Evolutionary conservation across 2,113 vertebrate genomes (phyloP).

Genomic region (Aix galericulata): DNA sequence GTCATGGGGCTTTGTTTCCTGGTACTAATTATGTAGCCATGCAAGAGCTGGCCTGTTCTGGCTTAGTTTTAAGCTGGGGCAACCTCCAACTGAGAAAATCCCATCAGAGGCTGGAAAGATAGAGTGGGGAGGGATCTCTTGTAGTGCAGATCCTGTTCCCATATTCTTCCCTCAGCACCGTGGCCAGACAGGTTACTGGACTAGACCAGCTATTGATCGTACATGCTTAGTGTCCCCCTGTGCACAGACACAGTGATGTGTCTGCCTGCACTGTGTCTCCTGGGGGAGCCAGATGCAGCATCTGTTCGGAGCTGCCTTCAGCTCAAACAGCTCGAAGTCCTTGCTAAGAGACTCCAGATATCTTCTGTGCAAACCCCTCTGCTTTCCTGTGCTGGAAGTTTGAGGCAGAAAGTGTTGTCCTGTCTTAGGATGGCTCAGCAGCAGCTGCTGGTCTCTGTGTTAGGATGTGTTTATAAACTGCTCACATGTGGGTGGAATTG

Average conservation of each 20-base stretch:
- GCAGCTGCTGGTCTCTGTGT: not conserved
- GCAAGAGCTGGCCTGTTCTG: not conserved
- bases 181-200: not conserved
- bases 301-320: not conserved
- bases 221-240: not conserved
- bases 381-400: not conserved
- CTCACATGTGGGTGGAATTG: not conserved
- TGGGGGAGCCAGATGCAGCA: not conserved
- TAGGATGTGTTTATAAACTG: not conserved
- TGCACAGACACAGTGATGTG: too few relatives aligned
- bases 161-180: not conserved
- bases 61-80: not conserved
- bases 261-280: not conserved
- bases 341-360: not conserved
- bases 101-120: not conserved
- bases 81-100: not conserved
- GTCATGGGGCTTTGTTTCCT: too few relatives aligned
- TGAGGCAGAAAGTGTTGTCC: not conserved
- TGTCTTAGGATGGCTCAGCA: not conserved
- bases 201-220: not conserved
- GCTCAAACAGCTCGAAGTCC: not conserved
- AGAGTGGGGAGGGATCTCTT: not conserved
- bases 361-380: not conserved
- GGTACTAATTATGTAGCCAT: not conserved
- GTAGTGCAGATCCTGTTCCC: not conserved